Conservation (phyloP, 2,113 vertebrate genomes). For the Calidris pygmaea region DNA sequence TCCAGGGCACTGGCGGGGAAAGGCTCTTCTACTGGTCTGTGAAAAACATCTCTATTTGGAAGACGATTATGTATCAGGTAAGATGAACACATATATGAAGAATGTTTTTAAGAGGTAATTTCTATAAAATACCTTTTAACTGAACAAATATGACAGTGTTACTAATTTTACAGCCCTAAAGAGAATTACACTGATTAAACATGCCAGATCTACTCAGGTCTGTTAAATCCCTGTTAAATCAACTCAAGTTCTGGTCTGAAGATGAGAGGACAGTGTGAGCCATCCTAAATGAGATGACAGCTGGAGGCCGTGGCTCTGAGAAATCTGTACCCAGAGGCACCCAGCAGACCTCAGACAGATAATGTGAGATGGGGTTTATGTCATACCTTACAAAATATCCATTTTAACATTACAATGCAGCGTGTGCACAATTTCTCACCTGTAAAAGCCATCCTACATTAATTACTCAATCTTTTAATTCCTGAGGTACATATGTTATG, state of each 20-base stretch:
- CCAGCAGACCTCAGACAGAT: background rate
- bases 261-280: background rate
- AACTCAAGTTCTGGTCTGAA: background rate
- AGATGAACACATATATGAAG: background rate
- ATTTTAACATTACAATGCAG: accelerated
- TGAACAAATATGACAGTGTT: background rate
- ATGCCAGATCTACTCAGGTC: background rate
- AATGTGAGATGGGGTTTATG: background rate
- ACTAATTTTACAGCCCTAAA: background rate
- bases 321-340: background rate
- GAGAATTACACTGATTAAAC: background rate
- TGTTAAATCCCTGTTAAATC: background rate
- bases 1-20: background rate
- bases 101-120: background rate
- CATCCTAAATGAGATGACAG: background rate
- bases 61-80: background rate
- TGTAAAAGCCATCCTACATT: background rate
- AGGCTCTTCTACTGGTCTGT: background rate
- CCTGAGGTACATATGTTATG: background rate
- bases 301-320: background rate
- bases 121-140: background rate
- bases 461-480: background rate
- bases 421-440: background rate
- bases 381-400: background rate
- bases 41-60: background rate